phyloP scores from a whole-genome alignment of 2,113 vertebrate species.

The Bettongia penicillata region DNA sequence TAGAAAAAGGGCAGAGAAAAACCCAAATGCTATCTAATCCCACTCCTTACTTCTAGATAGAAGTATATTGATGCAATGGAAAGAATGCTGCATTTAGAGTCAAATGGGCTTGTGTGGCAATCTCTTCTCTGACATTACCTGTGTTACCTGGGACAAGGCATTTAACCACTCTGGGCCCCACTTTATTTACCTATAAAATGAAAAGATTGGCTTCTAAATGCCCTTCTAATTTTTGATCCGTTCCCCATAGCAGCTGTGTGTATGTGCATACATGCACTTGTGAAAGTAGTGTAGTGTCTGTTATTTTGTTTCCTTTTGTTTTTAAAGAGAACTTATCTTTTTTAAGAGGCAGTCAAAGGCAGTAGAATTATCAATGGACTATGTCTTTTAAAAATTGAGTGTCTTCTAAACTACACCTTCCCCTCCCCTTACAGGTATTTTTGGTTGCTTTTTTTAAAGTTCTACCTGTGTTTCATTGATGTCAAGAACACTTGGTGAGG shows the following conservation, averaged over 20 bases:
- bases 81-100: background rate
- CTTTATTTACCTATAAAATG: background rate
- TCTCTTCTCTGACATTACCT: background rate
- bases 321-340: too few species aligned
- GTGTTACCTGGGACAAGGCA: background rate
- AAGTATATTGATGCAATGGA: background rate
- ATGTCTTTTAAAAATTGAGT: background rate
- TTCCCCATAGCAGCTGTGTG: background rate
- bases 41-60: background rate
- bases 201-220: background rate
- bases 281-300: too few species aligned
- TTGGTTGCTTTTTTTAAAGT: background rate
- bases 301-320: background rate
- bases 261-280: too few species aligned
- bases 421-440: background rate
- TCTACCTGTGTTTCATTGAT: background rate
- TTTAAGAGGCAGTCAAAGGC: background rate
- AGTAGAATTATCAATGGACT: background rate
- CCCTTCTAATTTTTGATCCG: background rate
- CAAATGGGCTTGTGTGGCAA: background rate
- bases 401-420: background rate
- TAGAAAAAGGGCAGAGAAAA: background rate
- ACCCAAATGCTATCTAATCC: background rate
- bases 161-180: background rate
- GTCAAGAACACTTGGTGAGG: background rate